Base-by-base conservation (phyloP, 2,888 invertebrate genomes). In the Tenthredo livida region DNA sequence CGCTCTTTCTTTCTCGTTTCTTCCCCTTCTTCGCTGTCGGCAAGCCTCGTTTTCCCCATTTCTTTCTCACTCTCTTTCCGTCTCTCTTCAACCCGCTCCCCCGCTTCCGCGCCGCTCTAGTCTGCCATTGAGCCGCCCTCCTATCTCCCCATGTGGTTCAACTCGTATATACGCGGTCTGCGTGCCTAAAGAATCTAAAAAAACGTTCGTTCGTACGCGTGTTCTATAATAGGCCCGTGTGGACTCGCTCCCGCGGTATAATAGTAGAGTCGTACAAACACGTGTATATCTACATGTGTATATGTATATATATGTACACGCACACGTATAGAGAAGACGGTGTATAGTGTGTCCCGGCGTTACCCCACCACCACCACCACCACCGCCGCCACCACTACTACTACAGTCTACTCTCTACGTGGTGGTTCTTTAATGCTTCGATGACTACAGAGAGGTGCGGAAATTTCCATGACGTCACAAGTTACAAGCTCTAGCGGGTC, bases 381-480 rank as follows among this genome's bases (percentile, higher is more conserved):
- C 33, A 33, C 70, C 6, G 10, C 72, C 21, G 15, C 29, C 3
- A 43, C 72, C 4, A n/a, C 21, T n/a, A 61, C 21, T n/a, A 12
- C 29, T 70, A 12, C 25, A 37, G 37, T 37, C 37, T 29, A 29
- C 70, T 33, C 17, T 29, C 77, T 25, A 9, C 33, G 61, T 17
- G 40, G 67, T 83, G 58, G 67, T 83, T 83, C 83, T 83, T 70
- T 25, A 70, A 83, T 50, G 83, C 25, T 47, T 54, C 21, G 17
- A 17, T 37, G 80, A 40, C 61, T 12, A 50, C 50, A 29, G 50
- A 50, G 80, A 83, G 83, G 83, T 83, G 83, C 83, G 83, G 83
- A 83, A 83, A 83, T 37, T 83, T 83, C 83, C 83, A 83, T 83
- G 83, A 83, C 83, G 83, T 83, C 83, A 70, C 83, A 12, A 67